Evolutionary conservation across 2,797 vertebrate genomes (phyloP), one percentile per base, ranked within the genome.

Genomic region (Hyperoplus lanceolatus): DNA sequence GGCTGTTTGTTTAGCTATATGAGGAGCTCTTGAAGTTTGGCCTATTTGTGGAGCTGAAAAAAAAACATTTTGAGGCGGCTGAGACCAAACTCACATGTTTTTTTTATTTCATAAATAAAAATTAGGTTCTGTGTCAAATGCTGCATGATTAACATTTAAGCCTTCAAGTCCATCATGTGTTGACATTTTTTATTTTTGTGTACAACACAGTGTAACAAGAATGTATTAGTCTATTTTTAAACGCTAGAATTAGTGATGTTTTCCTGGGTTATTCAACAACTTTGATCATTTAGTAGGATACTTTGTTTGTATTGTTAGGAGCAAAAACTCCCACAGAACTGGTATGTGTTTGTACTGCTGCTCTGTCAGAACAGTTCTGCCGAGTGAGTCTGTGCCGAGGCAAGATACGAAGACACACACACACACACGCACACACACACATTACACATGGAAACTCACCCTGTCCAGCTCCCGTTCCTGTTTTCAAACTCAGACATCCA

Each of bases 361-460:
- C 80, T 68, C 85, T 88, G 90, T 92, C 90, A 91, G 81, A 86
- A 76, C 72, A 74, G 69, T 84, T 81, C 76, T 79, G 62, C 85
- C 73, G 78, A 76, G 76, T 77, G 78, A 76, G 76, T 77, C 81
- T 77, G 62, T 79, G 70, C 72, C 76, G 62, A 86, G 46, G 73
- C 57, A 71, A 77, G 79, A 87, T 86, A 70, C 68, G 64, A 86
- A 82, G 74, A 61, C 83, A 85, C 67, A 45, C 1, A 59, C 58
- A 39, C 59, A 13, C 50, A 55, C 68, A 64, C 36, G 70, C 61
- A 77, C 54, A 57, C 50, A 85, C 87, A 77, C 66, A 29, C 75
- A 75, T 41, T 29, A 38, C 51, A 80, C 67, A 75, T 83, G 58
- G 83, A 83, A 67, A 86, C 75, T 59, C 84, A 82, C 70, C 68